Evolutionary conservation across 2,888 invertebrate species (phyloP).

Genomic region (Selenia dentaria): DNA sequence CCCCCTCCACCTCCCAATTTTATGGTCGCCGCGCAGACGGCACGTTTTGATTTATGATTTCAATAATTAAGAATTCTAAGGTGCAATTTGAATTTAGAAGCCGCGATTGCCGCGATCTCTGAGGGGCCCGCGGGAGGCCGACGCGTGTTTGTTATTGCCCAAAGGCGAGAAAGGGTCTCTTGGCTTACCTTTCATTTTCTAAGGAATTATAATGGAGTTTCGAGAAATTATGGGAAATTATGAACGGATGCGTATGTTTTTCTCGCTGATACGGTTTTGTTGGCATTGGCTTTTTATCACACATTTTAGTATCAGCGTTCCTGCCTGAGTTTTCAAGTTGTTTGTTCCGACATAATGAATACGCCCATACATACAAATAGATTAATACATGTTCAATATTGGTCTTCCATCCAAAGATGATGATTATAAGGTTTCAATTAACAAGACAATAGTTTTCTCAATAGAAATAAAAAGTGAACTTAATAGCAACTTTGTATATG

Average conservation of each 20-base stretch:
- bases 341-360: too few relatives aligned
- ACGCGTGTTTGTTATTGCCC: slow-evolving; percentile 82
- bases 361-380: too few relatives aligned
- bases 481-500: too few relatives aligned
- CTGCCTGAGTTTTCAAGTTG: too few relatives aligned
- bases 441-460: too few relatives aligned
- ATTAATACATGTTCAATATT: too few relatives aligned
- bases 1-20: slow-evolving; percentile 69
- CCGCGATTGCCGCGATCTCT: slow-evolving; percentile 57
- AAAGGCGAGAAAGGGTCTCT: slow-evolving; percentile 73
- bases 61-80: slow-evolving; percentile 85
- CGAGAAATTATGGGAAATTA: slow-evolving; percentile 62
- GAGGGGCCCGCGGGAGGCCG: slow-evolving; percentile 67
- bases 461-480: too few relatives aligned
- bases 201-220: slow-evolving; percentile 68
- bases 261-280: slow-evolving; percentile 7
- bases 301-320: neutral
- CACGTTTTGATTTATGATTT: slow-evolving; percentile 84
- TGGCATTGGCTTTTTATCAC: neutral
- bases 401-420: too few relatives aligned
- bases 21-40: slow-evolving; percentile 82
- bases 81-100: slow-evolving; percentile 83
- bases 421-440: too few relatives aligned
- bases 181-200: slow-evolving; percentile 70
- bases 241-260: slow-evolving; percentile 41